Percentiles rank a stretch among this genome's conserved stretches.
Conservation (phyloP, 1,140 invertebrate species). For the Drosophila murphyi region DNA sequence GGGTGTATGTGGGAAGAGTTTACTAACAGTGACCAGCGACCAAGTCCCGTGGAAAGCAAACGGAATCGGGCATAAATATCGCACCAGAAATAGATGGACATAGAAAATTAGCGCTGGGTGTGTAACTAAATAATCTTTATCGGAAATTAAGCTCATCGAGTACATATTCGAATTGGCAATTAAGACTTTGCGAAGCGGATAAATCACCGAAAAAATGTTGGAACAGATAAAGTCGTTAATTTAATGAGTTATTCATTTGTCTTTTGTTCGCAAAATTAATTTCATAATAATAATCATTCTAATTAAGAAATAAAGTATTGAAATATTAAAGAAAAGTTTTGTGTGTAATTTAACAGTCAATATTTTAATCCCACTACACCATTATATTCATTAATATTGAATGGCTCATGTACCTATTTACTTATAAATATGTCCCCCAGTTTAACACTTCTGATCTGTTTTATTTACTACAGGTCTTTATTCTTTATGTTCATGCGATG, state of each 20-base stretch:
- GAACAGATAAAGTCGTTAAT: conserved; percentile 21
- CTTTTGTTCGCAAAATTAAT: not conserved
- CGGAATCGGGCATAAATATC: conserved; percentile 48
- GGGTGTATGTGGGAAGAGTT: not conserved
- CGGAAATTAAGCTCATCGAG: conserved; percentile 48
- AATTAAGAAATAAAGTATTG: not conserved
- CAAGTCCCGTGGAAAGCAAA: conserved; percentile 25
- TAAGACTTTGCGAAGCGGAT: conserved; percentile 28
- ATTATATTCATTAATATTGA: too few species aligned
- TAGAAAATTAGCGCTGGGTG: conserved; percentile 30
- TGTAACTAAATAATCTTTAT: conserved; percentile 45
- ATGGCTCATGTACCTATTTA: too few species aligned
- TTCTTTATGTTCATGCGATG: too few species aligned
- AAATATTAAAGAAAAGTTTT: not conserved
- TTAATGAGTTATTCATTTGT: conserved; percentile 22
- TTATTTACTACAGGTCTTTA: too few species aligned
- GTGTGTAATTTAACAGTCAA: not conserved
- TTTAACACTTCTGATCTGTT: too few species aligned
- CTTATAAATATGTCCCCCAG: too few species aligned
- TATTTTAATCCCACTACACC: too few species aligned
- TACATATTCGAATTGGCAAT: conserved; percentile 40
- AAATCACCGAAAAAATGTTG: conserved; percentile 26
- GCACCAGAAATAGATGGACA: conserved; percentile 6
- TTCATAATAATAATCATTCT: not conserved
- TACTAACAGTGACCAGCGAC: not conserved